These are phyloP conservation scores for Eulacestoma nigropectus DNA, from an alignment of 2,113 vertebrate genomes.

Conservation along the genomic window DNA sequence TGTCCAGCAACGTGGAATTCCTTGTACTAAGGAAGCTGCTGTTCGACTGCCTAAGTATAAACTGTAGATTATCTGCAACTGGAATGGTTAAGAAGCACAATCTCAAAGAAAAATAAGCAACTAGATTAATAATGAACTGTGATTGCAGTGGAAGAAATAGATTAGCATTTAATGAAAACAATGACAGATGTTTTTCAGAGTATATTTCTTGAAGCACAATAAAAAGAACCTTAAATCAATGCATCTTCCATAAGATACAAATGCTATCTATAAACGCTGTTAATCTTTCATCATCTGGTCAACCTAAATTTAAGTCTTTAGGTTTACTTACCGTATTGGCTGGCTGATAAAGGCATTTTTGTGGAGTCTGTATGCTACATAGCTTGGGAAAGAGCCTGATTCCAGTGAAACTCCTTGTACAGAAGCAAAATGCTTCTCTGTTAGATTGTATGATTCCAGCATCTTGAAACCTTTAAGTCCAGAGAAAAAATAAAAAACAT, in stretches of 20 bases:
- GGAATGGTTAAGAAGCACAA: not conserved
- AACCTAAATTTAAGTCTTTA: not conserved
- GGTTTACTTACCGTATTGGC: conserved; percentile 81
- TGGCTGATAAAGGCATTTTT: conserved; percentile 88
- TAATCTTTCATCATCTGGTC: not conserved
- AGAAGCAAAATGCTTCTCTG: conserved; percentile 87
- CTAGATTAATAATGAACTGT: not conserved
- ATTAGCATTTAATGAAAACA: not conserved
- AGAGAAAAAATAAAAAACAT: not conserved
- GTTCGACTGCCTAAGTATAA: not conserved
- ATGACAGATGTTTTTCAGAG: not conserved
- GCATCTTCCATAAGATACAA: not conserved
- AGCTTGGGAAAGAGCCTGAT: conserved; percentile 92
- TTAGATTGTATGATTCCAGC: conserved; percentile 95
- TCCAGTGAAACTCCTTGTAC: conserved; percentile 91
- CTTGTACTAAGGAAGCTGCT: not conserved
- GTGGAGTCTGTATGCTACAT: conserved; percentile 87
- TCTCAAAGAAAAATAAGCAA: not conserved
- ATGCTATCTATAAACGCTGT: not conserved
- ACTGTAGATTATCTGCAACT: not conserved
- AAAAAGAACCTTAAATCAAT: not conserved
- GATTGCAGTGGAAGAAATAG: not conserved
- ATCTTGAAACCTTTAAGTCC: conserved; percentile 88
- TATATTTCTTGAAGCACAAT: not conserved
- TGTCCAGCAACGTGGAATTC: not conserved